Evolutionary conservation across 2,888 invertebrate genomes (phyloP), one percentile per base, ranked within the genome.

Genomic region (Hirtodrosophila histrioides): DNA sequence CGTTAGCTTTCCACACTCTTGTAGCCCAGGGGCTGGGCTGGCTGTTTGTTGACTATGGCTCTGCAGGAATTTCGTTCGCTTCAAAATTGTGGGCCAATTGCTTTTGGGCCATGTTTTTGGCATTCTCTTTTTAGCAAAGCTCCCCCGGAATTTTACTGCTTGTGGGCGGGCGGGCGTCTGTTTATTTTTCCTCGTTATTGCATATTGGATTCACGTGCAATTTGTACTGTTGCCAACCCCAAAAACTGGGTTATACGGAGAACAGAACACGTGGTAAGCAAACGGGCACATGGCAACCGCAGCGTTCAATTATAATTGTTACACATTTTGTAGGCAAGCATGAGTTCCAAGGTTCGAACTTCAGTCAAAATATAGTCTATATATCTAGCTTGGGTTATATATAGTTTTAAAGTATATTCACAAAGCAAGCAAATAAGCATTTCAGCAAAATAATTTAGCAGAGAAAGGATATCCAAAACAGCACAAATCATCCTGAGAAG

Each of bases 61-160:
- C 56, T 71, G 49, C 45, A 45, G 60, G 58, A 60, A 65, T 63
- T 81, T 67, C 56, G 56, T 76, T 62, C 62, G 63, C 54, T 51
- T 67, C 45, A 51, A 17, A 75, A 62, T 87, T 85, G 77, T 87
- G 74, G 77, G 73, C 72, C 88, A 84, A 84, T 79, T 79, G 83
- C 71, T 82, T 78, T 64, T 58, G 57, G 54, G 71, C 43, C 53
- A 73, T 65, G 61, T 63, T 43, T 68, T 58, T 46, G 35, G 31
- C 12, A 45, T 11, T 24, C 41, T 43, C 17, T 46, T 23, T 27
- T 40, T 40, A 40, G 0, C 27, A 27, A 27, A 27, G 5, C 4
- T 4, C 27, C 27, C 27, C 4, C 27, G 6, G 2, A 27, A 27
- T 8, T 31, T 44, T 49, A n/a, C 8, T 48, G 55, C 17, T 44